Base-by-base conservation (phyloP, 2,888 invertebrate genomes). In the Masnerella sp. region DNA sequence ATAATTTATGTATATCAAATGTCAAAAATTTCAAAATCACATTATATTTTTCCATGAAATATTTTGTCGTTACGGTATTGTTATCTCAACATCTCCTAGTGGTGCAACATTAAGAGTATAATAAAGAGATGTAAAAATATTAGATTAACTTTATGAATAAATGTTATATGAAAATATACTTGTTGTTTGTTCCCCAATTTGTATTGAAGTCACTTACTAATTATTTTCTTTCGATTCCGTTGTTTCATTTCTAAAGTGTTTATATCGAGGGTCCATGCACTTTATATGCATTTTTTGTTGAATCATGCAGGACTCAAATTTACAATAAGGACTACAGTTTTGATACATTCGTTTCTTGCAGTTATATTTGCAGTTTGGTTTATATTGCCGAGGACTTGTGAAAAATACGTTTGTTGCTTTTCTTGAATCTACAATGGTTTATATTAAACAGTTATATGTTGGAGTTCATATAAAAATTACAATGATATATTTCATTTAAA, bases 21-120 rank as follows among this genome's bases (percentile, higher is more conserved):
- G 74, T 80, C 75, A 56, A 76, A 78, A 77, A 49, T 42, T 67
- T 25, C 51, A 61, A 56, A 71, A 51, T 8, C 49, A 69, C 34
- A 62, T 14, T 49, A 56, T 82, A 82, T 80, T 82, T 83, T 83
- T 82, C 51, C 79, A 81, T 77, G 76, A 76, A 77, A 82, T 80
- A 82, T 81, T 80, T 79, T 78, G 75, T 78, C 71, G 36, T 52
- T 30, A 34, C n/a, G 5, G n/a, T 65, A 56, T 14, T 43, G 69
- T 54, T 56, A 58, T 42, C 9, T 25, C n/a, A 11, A 36, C 28
- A 32, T 17, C 28, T 64, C 40, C 4, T 12, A 49, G 18, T 64
- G 28, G 40, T 5, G 14, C 8, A 17, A n/a, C 36, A 65, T 47
- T 38, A 18, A 59, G 38, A 51, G 45, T 68, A 36, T 36, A 67